Evolutionary conservation across 1,140 invertebrate genomes (phyloP).

Genomic region (Pseudomyrmex gracilis): DNA sequence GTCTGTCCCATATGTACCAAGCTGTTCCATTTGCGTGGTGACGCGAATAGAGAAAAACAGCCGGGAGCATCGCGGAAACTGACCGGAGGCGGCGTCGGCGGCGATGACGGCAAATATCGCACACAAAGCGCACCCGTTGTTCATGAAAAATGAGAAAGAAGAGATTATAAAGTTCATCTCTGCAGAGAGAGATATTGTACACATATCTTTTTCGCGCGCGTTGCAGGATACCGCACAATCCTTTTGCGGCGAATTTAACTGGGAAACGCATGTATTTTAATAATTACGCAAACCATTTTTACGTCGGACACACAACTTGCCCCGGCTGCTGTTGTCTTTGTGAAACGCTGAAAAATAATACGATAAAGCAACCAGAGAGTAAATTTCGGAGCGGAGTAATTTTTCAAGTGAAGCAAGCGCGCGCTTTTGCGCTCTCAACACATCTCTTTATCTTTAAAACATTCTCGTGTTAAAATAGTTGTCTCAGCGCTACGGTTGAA

Average conservation of each 20-base stretch:
- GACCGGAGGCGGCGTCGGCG: slow-evolving; percentile 47
- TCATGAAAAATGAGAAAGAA: slow-evolving; percentile 40
- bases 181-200: neutral
- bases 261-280: slow-evolving; percentile 13
- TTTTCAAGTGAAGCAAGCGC: neutral
- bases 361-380: neutral
- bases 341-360: neutral
- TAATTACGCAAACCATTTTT: slow-evolving; percentile 25
- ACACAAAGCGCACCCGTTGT: slow-evolving; percentile 22
- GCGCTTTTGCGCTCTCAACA: neutral
- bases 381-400: slow-evolving; percentile 7
- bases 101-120: slow-evolving; percentile 8
- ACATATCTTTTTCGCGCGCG: neutral
- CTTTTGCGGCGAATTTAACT: slow-evolving; percentile 32
- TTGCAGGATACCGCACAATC: neutral
- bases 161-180: slow-evolving; percentile 41
- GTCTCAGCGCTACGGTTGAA: neutral
- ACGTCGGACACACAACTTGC: neutral
- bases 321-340: neutral
- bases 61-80: slow-evolving; percentile 43
- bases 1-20: slow-evolving; percentile 42
- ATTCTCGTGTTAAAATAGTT: neutral
- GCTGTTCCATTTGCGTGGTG: slow-evolving; percentile 68
- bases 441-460: neutral
- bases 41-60: slow-evolving; percentile 59